Base-by-base conservation (phyloP, 2,797 vertebrate species). In the Eremophila alpestris region DNA sequence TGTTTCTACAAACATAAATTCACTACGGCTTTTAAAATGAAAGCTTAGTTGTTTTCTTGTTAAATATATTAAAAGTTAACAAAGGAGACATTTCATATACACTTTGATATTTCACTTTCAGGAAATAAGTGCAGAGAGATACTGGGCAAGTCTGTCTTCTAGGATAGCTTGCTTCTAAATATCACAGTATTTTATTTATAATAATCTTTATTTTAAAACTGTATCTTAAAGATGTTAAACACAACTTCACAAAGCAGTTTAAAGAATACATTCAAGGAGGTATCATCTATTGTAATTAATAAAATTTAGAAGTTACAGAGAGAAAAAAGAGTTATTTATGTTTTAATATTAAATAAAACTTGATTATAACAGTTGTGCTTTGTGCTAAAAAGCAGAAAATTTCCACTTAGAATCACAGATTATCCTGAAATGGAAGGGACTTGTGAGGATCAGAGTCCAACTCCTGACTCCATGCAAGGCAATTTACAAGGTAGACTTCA, bases 71-170 rank as follows among this genome's bases (percentile, higher is more conserved):
- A 36, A 65, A 36, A 82, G 19, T 22, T 20, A 56, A 10, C 30
- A 83, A 68, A 87, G 24, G 24, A 87, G 23, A 51, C 6, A 51
- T 67, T 62, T 87, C 11, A 1, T 80, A 24, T 32, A 56, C 76
- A 32, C 13, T 55, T 52, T 3, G 2, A 51, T 54, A 43, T 15
- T 0, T 78, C 54, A 5, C 2, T 38, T 63, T 13, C 6, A 4
- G 7, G 32, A 89, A 75, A 38, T 55, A 80, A 58, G 10, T 10
- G 7, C 19, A 77, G 16, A 74, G 13, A 23, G 80, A 56, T 60
- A 62, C 11, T 58, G 22, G 13, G 8, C 16, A 46, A 52, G 8
- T 40, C 8, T 43, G 27, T 21, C 11, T 32, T 49, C 49, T 36
- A 32, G 11, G 21, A 68, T 16, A 38, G 6, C 22, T 80, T 84